Evolutionary conservation across 2,113 vertebrate species (phyloP), one percentile per base, ranked within the genome.

Genomic region (Rhipidura dahli): DNA sequence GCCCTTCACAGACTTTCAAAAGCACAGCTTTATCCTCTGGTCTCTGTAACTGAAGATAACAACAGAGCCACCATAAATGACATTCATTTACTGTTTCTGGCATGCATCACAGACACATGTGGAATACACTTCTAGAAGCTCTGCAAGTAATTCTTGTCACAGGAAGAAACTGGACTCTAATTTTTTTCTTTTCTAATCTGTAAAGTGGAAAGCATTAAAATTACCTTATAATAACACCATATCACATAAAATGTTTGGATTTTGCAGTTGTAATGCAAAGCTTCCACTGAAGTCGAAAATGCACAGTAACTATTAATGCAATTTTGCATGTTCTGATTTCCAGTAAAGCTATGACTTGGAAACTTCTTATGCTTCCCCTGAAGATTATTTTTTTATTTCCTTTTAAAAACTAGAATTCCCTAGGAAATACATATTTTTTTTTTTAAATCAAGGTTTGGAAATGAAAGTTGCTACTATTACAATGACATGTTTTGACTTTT

Each of bases 61-160:
- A 94, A 73, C 77, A 89, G 91, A 90, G 65, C 37, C 66, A 78
- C 73, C 80, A 73, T 78, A 85, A 91, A 93, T 73, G 79, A 83
- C 88, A 86, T 90, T 72, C 39, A 70, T 93, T 95, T 94, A 78
- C 73, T 91, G 56, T 26, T 96, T 87, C 90, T 93, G 91, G 82
- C 66, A 95, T 95, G 73, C 61, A 93, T 95, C 90, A 73, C 17
- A 57, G 14, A 65, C 73, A 90, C 83, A 92, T 73, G 80, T 87
- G 73, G 80, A 76, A 89, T 83, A 70, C 7, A 21, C 51, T 93
- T 79, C 78, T 37, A 86, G 50, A 78, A 91, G 59, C 28, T 93
- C 78, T 83, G 78, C 5, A 40, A 91, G 44, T 82, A 59, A 59
- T 85, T 86, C 47, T 70, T 90, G 73, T 69, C 56, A 81, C 0